Evolutionary conservation across 2,113 vertebrate species (phyloP).

Genomic region (Danio rerio): DNA sequence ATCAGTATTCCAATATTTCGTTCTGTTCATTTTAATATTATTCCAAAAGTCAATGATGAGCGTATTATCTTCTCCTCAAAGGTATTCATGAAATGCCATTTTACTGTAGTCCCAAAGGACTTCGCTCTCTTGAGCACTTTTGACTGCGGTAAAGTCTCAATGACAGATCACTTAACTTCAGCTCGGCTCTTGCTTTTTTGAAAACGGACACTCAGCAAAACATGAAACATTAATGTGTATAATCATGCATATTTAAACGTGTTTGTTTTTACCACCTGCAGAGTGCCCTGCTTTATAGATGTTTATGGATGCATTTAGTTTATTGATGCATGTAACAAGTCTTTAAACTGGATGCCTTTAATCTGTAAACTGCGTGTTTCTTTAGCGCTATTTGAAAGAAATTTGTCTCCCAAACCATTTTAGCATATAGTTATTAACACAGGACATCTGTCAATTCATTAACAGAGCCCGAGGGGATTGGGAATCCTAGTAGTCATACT

Average conservation of each 20-base stretch:
- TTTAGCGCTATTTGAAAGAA: background rate
- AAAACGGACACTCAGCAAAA: slow-evolving; percentile 28
- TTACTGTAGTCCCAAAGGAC: background rate
- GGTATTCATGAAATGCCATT: slow-evolving; percentile 8
- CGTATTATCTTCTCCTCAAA: slow-evolving; percentile 10
- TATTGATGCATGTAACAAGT: slow-evolving; percentile 21
- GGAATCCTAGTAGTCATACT: background rate
- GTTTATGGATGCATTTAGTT: slow-evolving; percentile 2
- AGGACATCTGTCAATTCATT: background rate
- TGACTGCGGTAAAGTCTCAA: background rate
- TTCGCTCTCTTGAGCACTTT: background rate
- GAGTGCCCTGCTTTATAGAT: slow-evolving; percentile 21
- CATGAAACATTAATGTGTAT: slow-evolving; percentile 40
- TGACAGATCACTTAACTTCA: slow-evolving; percentile 27
- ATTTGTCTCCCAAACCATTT: background rate
- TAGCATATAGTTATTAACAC: background rate
- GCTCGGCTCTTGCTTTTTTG: background rate
- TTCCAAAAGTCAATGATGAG: background rate
- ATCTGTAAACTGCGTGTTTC: background rate
- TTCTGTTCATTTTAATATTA: background rate
- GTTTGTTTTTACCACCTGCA: slow-evolving; percentile 35
- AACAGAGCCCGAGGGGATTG: background rate
- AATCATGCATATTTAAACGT: slow-evolving; percentile 28
- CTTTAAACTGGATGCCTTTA: background rate
- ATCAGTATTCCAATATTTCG: background rate